Evolutionary conservation across 2,113 vertebrate genomes (phyloP), one percentile per base, ranked within the genome.

Genomic region (Pongo abelii): DNA sequence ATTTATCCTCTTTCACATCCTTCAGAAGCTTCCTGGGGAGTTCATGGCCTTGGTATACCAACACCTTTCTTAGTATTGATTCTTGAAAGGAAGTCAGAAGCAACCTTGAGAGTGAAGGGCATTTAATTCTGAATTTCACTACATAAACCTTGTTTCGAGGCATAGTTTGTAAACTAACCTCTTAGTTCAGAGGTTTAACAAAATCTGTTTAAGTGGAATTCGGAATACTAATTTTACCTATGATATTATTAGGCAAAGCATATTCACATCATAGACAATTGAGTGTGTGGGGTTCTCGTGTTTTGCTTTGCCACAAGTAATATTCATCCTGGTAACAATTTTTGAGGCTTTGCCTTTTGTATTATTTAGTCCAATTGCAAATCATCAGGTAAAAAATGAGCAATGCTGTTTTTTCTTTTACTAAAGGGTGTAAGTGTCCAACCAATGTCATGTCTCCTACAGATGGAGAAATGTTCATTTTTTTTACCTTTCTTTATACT

Each of bases 1-100:
- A 98, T 98, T 98, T 97, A 96, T 95, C 84, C 90, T 86, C 69
- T 91, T 96, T 97, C 91, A 96, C 95, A 90, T 91, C 91, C 92
- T 96, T 98, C 97, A 91, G 96, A 97, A 83, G 77, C 94, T 97
- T 98, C 97, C 74, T 64, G 72, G 93, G 95, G 96, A 97, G 98
- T 97, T 98, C 97, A 94, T 93, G 97, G 97, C 97, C 97, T 94
- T 61, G 55, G 88, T 97, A 78, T 69, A 69, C 88, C 87, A 91
- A 96, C 95, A 97, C 96, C 85, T 97, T 96, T 84, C 38, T 85
- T 22, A 5, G 48, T 81, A 93, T 83, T 94, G 79, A 95, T 93
- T 96, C 91, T 81, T 93, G 35, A 92, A 97, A 86, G 40, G 11
- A 35, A 96, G 38, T 86, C 85, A 75, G 77, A 89, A 59, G 12